Conservation (phyloP, 2,888 invertebrate genomes). For the Drosophila kanekoi region DNA sequence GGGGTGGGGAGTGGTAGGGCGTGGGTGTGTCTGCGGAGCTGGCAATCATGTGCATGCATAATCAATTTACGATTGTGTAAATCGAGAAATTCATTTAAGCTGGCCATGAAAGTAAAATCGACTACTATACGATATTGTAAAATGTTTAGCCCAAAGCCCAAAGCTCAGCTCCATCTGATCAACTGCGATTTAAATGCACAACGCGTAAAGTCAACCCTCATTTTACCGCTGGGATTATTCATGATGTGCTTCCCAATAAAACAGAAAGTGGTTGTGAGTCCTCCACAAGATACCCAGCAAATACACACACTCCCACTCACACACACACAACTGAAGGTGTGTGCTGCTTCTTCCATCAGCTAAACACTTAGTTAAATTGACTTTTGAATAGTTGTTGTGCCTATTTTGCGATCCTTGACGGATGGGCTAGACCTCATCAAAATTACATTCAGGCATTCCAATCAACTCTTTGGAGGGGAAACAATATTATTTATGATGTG, state of each 20-base stretch:
- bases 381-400: no score
- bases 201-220: constrained; percentile 27
- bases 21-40: constrained; percentile 2
- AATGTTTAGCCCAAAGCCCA: constrained; percentile 28
- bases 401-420: no score
- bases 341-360: not conserved
- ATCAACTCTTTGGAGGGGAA: no score
- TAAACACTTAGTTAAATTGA: not conserved
- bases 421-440: no score
- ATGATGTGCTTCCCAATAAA: constrained; percentile 21
- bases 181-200: constrained; percentile 66
- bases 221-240: constrained; percentile 37
- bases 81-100: constrained; percentile 60
- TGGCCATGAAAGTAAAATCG: constrained; percentile 57
- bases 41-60: constrained; percentile 62
- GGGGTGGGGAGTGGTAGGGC: not conserved
- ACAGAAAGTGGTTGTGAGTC: constrained; percentile 3
- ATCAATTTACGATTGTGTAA: constrained; percentile 62
- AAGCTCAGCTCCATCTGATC: constrained; percentile 46
- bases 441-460: no score
- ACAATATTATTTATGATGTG: no score
- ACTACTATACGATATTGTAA: constrained; percentile 47
- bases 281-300: not conserved
- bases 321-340: no score
- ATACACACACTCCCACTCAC: not conserved